These are phyloP conservation scores for Nemotelus pantherinus DNA, from an alignment of 2,888 invertebrate species.

Conservation along the genomic window DNA sequence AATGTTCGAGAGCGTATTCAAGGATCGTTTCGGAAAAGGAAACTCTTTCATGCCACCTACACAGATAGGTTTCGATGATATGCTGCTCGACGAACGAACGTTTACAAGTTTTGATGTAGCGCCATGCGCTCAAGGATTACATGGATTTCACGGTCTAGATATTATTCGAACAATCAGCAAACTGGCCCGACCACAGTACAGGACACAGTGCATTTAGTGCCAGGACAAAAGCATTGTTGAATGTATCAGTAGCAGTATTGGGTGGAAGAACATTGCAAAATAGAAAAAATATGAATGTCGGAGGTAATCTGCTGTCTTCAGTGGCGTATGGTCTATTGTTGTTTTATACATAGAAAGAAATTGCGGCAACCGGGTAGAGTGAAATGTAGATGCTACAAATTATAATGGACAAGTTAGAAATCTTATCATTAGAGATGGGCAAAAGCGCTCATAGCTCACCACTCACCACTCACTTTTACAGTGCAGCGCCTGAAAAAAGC, in stretches of 20 bases:
- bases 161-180: conserved; percentile 41
- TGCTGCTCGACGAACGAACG: neutral
- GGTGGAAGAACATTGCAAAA: neutral
- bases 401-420: too few relatives aligned
- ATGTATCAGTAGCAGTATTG: too few relatives aligned
- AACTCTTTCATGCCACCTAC: conserved; percentile 39
- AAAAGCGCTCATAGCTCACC: too few relatives aligned
- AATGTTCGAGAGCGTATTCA: conserved; percentile 2
- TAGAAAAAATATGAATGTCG: conserved; percentile 2
- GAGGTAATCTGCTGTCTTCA: conserved; percentile 12
- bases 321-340: too few relatives aligned
- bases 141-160: conserved; percentile 50
- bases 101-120: conserved; percentile 35
- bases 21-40: conserved; percentile 15
- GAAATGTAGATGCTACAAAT: too few relatives aligned
- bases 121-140: conserved; percentile 50
- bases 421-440: too few relatives aligned
- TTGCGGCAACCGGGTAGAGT: too few relatives aligned
- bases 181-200: neutral
- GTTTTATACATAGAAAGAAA: too few relatives aligned
- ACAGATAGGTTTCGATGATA: neutral
- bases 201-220: neutral
- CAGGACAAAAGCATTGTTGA: neutral
- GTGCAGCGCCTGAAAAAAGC: too few relatives aligned
- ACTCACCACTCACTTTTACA: too few relatives aligned